phyloP scores from a whole-genome alignment of 2,888 invertebrate species.

The Polietes domitor region DNA sequence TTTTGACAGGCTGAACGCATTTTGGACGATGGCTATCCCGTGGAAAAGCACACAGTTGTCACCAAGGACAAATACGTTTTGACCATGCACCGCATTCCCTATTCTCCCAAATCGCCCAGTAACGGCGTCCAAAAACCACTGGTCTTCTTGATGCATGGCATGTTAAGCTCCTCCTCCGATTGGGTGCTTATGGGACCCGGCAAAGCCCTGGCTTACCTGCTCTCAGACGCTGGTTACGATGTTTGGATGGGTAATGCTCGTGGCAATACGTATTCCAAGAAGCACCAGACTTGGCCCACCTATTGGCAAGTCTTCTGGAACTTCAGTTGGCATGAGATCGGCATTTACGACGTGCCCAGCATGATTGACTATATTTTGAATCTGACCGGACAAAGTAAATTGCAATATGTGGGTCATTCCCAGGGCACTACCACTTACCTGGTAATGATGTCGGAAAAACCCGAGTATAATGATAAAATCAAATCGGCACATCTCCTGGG shows the following conservation, averaged over 20 bases:
- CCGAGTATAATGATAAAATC: conserved; percentile 28
- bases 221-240: conserved; percentile 87
- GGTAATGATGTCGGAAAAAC: conserved; percentile 42
- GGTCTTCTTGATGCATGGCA: conserved; percentile 75
- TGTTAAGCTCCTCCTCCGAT: conserved; percentile 74
- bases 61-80: conserved; percentile 92
- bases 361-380: conserved; percentile 86
- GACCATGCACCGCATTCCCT: conserved; percentile 90
- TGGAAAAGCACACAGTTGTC: conserved; percentile 86
- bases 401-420: conserved; percentile 91
- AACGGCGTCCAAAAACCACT: conserved; percentile 67
- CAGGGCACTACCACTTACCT: conserved; percentile 89
- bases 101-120: conserved; percentile 68
- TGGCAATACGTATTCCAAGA: conserved; percentile 85
- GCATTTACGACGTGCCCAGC: conserved; percentile 92
- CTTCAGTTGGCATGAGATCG: conserved; percentile 94
- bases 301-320: conserved; percentile 75
- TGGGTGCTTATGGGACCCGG: conserved; percentile 74
- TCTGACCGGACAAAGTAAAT: conserved; percentile 69
- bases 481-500: conserved; percentile 77
- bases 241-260: conserved; percentile 92
- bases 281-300: conserved; percentile 81
- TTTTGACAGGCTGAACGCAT: conserved; percentile 73
- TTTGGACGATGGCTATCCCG: conserved; percentile 82
- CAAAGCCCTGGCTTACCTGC: conserved; percentile 73